These are phyloP conservation scores for Rhyacichthys aspro DNA, from an alignment of 2,797 vertebrate genomes.

Conservation along the genomic window DNA sequence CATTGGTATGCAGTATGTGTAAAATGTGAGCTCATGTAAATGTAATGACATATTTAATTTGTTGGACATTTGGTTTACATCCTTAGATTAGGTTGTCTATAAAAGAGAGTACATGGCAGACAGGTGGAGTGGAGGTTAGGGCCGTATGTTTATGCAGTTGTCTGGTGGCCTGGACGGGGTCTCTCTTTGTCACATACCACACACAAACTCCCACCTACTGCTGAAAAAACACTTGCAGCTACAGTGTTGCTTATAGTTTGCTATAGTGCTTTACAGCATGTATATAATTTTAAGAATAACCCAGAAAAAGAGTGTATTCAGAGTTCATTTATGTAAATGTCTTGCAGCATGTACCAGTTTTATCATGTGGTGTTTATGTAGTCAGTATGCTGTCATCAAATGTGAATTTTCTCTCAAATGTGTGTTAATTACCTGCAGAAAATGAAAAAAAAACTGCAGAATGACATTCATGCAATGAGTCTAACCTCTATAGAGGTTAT, in stretches of 20 bases:
- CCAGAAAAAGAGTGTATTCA: background rate
- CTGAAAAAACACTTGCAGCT: conserved; percentile 2
- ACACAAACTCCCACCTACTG: conserved; percentile 46
- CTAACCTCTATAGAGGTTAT: background rate
- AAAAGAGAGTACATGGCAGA: conserved; percentile 38
- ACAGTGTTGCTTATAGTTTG: conserved; percentile 19
- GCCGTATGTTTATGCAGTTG: conserved; percentile 70
- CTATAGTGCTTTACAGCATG: background rate
- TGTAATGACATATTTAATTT: conserved; percentile 8
- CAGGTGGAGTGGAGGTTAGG: conserved; percentile 26
- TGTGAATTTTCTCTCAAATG: background rate
- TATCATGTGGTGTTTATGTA: background rate
- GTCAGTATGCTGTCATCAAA: background rate
- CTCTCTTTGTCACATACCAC: conserved; percentile 34
- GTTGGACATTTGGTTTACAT: conserved; percentile 14
- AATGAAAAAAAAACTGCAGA: background rate
- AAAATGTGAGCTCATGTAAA: conserved; percentile 13
- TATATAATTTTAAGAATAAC: background rate
- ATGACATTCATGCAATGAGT: background rate
- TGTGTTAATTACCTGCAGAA: conserved; percentile 1
- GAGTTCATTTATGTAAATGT: background rate
- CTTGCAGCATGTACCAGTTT: background rate
- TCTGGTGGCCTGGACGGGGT: conserved; percentile 42
- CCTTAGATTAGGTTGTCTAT: conserved; percentile 11
- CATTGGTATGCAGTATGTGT: background rate